These are phyloP conservation scores for Congeria kusceri DNA, from an alignment of 2,888 invertebrate species.

Conservation along the genomic window DNA sequence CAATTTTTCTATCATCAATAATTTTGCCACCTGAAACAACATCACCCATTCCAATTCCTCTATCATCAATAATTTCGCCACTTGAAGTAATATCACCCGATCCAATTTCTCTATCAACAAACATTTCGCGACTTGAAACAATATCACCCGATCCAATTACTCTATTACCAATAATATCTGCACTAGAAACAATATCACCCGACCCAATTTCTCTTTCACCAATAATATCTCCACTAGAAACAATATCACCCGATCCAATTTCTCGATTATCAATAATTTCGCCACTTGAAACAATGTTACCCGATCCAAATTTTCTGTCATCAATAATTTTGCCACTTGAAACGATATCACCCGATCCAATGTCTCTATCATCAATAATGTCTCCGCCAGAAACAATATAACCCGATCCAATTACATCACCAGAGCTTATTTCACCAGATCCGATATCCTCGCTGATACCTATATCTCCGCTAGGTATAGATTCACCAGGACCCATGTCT, in stretches of 20 bases:
- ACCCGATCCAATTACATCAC: background rate
- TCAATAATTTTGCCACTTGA: constrained; percentile 14
- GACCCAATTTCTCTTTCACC: too few species aligned
- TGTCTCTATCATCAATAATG: background rate
- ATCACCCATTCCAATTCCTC: too few species aligned
- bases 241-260: constrained; percentile 1
- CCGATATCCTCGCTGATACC: too few species aligned
- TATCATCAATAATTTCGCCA: background rate
- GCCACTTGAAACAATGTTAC: background rate
- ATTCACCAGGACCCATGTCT: constrained; percentile 9
- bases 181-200: too few species aligned
- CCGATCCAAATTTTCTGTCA: constrained; percentile 3
- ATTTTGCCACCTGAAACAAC: too few species aligned
- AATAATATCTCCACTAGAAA: background rate
- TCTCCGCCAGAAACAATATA: background rate
- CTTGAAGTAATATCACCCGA: too few species aligned
- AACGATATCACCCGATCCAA: background rate
- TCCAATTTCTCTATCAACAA: too few species aligned
- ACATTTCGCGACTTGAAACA: too few species aligned
- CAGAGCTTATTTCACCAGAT: background rate
- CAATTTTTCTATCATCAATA: too few species aligned
- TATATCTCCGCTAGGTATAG: background rate
- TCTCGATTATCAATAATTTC: constrained; percentile 2
- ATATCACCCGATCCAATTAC: too few species aligned
- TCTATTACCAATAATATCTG: too few species aligned